Evolutionary conservation across 1,140 invertebrate genomes (phyloP), one percentile per base, ranked within the genome.

Genomic region (Chlorops oryzae): DNA sequence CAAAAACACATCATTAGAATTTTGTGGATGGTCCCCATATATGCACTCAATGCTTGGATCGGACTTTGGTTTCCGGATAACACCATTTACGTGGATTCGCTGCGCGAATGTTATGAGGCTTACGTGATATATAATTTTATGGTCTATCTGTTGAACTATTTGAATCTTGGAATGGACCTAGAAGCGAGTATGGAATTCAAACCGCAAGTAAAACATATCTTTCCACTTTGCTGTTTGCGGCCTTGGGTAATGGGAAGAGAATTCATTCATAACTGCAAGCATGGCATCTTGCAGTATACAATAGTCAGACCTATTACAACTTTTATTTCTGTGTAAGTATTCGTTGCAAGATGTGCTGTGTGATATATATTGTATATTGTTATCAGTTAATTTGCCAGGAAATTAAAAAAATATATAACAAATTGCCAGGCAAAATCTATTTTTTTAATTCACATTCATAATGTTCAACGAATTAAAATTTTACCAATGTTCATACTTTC

Each of bases 111-210:
- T 70, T 97, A 97, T 68, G 94, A 97, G 76, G 87, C 87, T 10
- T 96, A 94, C 80, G 93, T 96, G 0, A 97, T 98, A 61, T 97
- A 97, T 67, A 96, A 95, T 76, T 97, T 97, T 66, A 94, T 97
- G 90, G 89, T 88, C 66, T 97, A 90, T 74, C 75, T 98, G 38
- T 73, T 96, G 41, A 92, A 91, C 62, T 96, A 92, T 74, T 77
- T 96, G 35, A 86, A 90, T 74, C 82, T 88, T 57, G 85, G 88
- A 61, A 80, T 82, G 73, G 84, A 88, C 68, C 74, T 96, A 38
- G 89, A 92, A 72, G 83, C 82, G 22, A 81, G 82, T 51, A 77
- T 96, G 47, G 85, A 87, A 63, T 78, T 83, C n/a, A 92, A 92
- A 65, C 86, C 85, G 23, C 88, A 90, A 74, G 84, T 90, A 1